phyloP scores from a whole-genome alignment of 2,113 vertebrate species.

The Notarius quadriscutis region DNA sequence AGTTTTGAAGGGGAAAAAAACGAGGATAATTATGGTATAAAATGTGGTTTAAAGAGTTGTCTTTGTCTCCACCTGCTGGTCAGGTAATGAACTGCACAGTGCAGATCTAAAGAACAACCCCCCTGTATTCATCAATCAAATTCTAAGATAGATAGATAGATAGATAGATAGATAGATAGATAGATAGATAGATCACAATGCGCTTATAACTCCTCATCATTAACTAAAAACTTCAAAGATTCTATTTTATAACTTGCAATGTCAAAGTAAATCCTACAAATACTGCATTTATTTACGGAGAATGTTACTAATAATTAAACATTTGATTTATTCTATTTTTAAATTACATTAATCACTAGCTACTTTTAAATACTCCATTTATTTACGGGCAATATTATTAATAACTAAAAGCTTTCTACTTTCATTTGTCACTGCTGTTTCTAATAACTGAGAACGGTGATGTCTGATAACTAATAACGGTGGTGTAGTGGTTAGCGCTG shows the following conservation, averaged over 20 bases:
- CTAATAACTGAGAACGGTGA: neutral
- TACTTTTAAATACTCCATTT: neutral
- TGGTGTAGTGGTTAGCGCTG: too few species aligned
- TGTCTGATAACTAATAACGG: too few species aligned
- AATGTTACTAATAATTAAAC: neutral
- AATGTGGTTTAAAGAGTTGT: neutral
- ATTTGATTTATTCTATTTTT: neutral
- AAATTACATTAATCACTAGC: neutral
- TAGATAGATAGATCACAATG: neutral
- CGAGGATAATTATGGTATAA: neutral
- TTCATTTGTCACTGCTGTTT: neutral
- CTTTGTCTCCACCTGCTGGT: slow-evolving; percentile 39
- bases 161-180: neutral
- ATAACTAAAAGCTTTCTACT: neutral
- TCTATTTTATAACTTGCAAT: too few species aligned
- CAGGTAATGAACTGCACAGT: neutral
- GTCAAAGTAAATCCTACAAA: neutral
- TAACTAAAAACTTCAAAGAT: neutral
- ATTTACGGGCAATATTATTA: neutral
- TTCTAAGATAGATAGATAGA: neutral
- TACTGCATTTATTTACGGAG: neutral
- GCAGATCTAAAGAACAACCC: neutral
- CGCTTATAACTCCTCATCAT: neutral
- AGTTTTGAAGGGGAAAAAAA: neutral
- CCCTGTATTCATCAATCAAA: neutral